Conservation (phyloP, 2,888 invertebrate genomes). For the Eristalinus aeneus region DNA sequence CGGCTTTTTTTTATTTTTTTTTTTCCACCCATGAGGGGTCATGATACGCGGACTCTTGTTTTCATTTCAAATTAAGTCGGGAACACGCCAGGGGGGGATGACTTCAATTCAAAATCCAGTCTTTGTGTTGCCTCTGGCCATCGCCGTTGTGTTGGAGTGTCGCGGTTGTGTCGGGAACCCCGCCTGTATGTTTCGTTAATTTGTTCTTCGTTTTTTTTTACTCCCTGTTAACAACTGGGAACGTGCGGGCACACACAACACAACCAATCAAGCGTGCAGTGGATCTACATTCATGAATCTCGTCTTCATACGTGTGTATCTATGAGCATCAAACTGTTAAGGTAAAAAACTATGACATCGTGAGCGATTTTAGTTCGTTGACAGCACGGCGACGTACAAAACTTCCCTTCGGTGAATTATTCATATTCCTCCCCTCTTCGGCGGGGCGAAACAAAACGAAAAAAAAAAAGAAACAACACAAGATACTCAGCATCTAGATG, state of each 20-base stretch:
- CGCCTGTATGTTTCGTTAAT: conserved; percentile 64
- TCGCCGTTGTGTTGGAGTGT: conserved; percentile 5
- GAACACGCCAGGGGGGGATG: conserved; percentile 50
- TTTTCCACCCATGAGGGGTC: conserved; percentile 57
- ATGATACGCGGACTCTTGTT: conserved; percentile 70
- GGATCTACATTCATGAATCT: conserved; percentile 16
- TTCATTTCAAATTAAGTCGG: conserved; percentile 54
- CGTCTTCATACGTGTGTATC: not conserved
- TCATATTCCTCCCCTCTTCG: not conserved
- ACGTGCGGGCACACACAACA: conserved; percentile 64
- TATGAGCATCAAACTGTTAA: conserved; percentile 39
- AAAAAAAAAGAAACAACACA: not conserved
- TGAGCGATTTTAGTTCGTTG: conserved; percentile 70
- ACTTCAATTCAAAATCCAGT: conserved; percentile 52
- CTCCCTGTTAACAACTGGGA: conserved; percentile 50
- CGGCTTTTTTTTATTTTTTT: not conserved
- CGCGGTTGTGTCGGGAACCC: conserved; percentile 5
- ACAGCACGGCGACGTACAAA: conserved; percentile 49
- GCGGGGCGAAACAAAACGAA: not conserved
- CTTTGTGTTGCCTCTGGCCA: not conserved
- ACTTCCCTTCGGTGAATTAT: conserved; percentile 18
- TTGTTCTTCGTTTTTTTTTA: conserved; percentile 13
- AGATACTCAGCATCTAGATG: conserved; percentile 12
- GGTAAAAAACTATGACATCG: conserved; percentile 69
- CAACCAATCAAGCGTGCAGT: conserved; percentile 30